Evolutionary conservation across 2,113 vertebrate species (phyloP).

Genomic region (Vireo altiloquus): DNA sequence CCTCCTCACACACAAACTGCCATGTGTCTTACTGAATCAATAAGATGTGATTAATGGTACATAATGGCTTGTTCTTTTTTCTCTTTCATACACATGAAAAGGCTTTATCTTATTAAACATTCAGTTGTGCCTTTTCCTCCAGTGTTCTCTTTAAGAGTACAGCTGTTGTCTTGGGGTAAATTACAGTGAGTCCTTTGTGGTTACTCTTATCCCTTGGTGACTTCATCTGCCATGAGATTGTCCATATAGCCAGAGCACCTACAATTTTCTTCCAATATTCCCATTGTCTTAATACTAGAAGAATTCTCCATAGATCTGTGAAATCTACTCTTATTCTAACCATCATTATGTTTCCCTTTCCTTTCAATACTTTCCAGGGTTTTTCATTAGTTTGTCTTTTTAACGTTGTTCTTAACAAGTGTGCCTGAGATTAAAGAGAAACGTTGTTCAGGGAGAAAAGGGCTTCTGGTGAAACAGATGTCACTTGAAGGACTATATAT

Average conservation of each 20-base stretch:
- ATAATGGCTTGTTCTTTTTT: neutral
- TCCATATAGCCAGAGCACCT: neutral
- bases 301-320: neutral
- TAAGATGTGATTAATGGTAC: neutral
- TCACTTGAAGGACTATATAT: neutral
- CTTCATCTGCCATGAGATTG: neutral
- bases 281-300: neutral
- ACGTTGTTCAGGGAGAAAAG: conserved; percentile 21
- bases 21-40: neutral
- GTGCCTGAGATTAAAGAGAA: neutral
- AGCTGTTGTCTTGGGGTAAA: conserved; percentile 20
- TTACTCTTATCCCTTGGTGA: neutral
- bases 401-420: neutral
- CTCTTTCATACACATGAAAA: neutral
- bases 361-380: neutral
- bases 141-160: neutral
- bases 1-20: neutral
- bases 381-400: neutral
- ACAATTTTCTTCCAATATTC: neutral
- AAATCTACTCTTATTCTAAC: neutral
- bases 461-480: conserved; percentile 26
- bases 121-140: neutral
- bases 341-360: neutral
- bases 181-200: neutral
- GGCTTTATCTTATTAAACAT: neutral